Evolutionary conservation across 2,888 invertebrate genomes (phyloP), one percentile per base, ranked within the genome.

Genomic region (Hemicrepidius hirtus): DNA sequence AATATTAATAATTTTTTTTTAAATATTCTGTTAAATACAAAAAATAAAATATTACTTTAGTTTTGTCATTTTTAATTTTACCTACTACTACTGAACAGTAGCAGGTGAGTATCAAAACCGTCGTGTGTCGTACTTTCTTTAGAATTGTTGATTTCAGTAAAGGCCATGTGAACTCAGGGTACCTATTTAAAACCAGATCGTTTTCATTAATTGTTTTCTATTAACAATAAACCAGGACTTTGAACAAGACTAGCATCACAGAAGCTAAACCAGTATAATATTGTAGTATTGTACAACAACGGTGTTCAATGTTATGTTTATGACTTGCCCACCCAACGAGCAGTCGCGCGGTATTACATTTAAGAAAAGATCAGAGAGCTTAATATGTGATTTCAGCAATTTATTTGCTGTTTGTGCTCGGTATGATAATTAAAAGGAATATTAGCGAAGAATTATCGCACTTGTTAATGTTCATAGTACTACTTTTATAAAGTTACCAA

Each of bases 371-470:
- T 74, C 74, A 71, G 63, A 71, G 74, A 40, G 65, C 68, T 71
- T 73, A 78, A 74, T 76, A 76, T 69, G 74, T 74, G 74, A 75
- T 74, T 74, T 75, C 64, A 64, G 63, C 75, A 76, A 76, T 77
- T 81, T 80, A 80, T 80, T 76, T 75, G 77, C 66, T 78, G 76
- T 76, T 76, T 77, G 77, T 66, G 77, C 74, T 73, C 77, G 71
- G 67, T 74, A 37, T n/a, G 78, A 81, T 83, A 84, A 84, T 84
- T 84, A 83, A 84, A 83, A 83, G 82, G 82, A 83, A 81, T 83
- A 83, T 84, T 83, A 84, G 82, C 82, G 77, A 82, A 84, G 84
- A 84, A 80, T 84, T 84, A 84, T 84, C 82, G 83, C 82, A 79
- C 82, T 80, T 81, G 70, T 70, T 73, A 77, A 77, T 75, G 74